phyloP scores from a whole-genome alignment of 53 echinoderm and acorn worm genomes.

The Hippasteria phrygiana region DNA sequence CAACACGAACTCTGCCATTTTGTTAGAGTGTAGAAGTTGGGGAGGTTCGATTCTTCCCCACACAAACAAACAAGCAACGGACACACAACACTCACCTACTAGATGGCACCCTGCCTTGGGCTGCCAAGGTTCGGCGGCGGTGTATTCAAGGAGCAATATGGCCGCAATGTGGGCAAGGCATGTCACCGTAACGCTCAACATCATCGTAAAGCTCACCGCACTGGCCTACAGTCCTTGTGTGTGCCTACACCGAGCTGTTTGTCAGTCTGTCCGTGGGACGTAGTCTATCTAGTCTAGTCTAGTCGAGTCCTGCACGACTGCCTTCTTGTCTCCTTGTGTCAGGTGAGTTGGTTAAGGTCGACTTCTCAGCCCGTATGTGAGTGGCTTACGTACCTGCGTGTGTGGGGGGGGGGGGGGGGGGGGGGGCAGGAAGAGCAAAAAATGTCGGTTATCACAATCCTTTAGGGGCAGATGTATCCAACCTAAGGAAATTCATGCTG shows the following conservation, averaged over 20 bases:
- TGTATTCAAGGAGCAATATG: slow-evolving; percentile 6
- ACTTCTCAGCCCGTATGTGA: not conserved
- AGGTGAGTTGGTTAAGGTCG: not conserved
- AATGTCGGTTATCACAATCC: not conserved
- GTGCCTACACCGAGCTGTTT: not conserved
- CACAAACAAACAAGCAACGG: not conserved
- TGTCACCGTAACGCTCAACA: slow-evolving; percentile 14
- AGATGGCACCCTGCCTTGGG: slow-evolving; percentile 38
- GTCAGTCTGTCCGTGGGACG: not conserved
- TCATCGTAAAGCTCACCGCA: not conserved
- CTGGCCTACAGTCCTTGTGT: not conserved
- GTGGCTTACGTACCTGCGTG: slow-evolving; percentile 5
- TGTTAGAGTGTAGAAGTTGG: too few species aligned
- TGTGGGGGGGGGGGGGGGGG: not conserved
- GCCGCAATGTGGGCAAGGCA: slow-evolving; percentile 9
- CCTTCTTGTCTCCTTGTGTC: not conserved
- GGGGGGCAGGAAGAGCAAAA: not conserved
- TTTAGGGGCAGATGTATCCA: not conserved
- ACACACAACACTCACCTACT: slow-evolving; percentile 28
- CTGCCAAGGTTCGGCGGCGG: slow-evolving; percentile 6
- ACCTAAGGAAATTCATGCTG: not conserved
- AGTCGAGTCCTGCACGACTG: not conserved
- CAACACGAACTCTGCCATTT: too few species aligned
- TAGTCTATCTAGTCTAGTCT: too few species aligned
- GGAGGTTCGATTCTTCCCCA: too few species aligned